These are phyloP conservation scores for Eleutherodactylus coqui DNA, from an alignment of 2,797 vertebrate genomes.

Conservation along the genomic window DNA sequence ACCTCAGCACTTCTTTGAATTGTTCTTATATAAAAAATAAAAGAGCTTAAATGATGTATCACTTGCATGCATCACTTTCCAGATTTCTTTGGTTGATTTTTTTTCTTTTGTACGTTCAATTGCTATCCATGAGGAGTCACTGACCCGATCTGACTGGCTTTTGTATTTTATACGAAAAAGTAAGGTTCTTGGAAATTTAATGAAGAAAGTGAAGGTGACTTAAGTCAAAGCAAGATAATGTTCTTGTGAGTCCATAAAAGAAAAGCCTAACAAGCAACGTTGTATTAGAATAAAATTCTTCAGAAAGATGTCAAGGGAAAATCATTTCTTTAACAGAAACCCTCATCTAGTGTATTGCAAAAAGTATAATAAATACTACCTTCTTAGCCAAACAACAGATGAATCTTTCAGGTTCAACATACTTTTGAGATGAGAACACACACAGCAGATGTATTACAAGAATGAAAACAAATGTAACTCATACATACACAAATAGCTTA, in stretches of 20 bases:
- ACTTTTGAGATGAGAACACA: neutral
- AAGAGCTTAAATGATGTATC: constrained; percentile 11
- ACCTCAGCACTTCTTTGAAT: constrained; percentile 23
- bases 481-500: neutral
- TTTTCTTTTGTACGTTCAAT: constrained; percentile 14
- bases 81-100: neutral
- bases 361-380: neutral
- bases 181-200: constrained; percentile 16
- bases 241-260: constrained; percentile 7
- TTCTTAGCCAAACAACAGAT: neutral
- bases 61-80: constrained; percentile 20
- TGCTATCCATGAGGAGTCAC: constrained; percentile 19
- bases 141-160: constrained; percentile 22
- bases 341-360: neutral
- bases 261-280: neutral
- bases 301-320: neutral
- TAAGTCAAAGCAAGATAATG: constrained; percentile 8
- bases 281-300: neutral
- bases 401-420: neutral
- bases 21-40: constrained; percentile 15
- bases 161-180: constrained; percentile 13
- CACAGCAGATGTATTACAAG: neutral
- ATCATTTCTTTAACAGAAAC: neutral
- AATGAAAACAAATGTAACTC: neutral
- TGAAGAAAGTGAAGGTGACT: constrained; percentile 7